These are phyloP conservation scores for Oreochromis grahami DNA, from an alignment of 2,797 vertebrate species.

Conservation along the genomic window DNA sequence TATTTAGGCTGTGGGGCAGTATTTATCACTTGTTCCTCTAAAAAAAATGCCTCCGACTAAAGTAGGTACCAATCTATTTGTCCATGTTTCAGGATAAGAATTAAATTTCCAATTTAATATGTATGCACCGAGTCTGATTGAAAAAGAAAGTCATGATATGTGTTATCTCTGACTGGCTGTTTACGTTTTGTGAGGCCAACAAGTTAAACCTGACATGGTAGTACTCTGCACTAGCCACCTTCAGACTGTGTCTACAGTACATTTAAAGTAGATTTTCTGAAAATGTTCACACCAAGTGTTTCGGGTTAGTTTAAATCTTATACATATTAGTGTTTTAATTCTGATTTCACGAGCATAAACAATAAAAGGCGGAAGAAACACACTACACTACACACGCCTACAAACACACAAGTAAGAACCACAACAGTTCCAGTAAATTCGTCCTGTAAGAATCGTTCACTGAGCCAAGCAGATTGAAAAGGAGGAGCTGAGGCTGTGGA, in stretches of 20 bases:
- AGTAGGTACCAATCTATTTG: too few species aligned
- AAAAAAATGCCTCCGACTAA: too few species aligned
- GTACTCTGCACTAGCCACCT: too few species aligned
- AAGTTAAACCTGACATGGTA: too few species aligned
- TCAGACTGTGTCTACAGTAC: too few species aligned
- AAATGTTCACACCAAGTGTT: background rate
- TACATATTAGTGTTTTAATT: background rate
- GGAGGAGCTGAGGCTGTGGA: conserved; percentile 65
- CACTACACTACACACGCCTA: background rate
- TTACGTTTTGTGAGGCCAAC: too few species aligned
- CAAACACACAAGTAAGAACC: conserved; percentile 58
- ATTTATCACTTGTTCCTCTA: too few species aligned
- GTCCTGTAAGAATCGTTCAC: conserved; percentile 56
- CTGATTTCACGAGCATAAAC: background rate
- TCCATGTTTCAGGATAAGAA: background rate
- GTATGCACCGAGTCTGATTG: too few species aligned
- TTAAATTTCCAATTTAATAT: too few species aligned
- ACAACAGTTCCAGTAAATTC: conserved; percentile 76
- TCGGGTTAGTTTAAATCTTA: background rate
- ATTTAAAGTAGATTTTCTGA: background rate
- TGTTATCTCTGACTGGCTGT: too few species aligned
- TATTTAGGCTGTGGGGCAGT: too few species aligned
- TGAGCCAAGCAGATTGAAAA: conserved; percentile 72
- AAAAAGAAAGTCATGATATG: background rate
- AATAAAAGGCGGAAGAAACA: background rate